These are phyloP conservation scores for Catocala sponsa DNA, from an alignment of 2,888 invertebrate genomes.

Conservation along the genomic window DNA sequence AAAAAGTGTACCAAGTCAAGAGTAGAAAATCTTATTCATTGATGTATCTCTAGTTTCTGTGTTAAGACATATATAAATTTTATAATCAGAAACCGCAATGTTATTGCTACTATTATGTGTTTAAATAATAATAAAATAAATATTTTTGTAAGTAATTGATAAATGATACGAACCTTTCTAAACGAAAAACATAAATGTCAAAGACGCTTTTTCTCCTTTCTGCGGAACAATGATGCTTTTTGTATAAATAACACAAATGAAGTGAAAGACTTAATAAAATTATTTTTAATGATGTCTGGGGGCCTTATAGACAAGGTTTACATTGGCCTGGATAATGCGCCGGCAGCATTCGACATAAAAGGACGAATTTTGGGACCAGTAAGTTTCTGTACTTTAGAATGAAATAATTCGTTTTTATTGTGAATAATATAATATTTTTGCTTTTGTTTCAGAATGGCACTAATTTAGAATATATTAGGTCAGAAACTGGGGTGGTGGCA, in stretches of 20 bases:
- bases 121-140: too few species aligned
- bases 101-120: too few species aligned
- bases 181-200: constrained; percentile 45
- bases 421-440: constrained; percentile 11
- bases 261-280: constrained; percentile 46
- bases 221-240: constrained; percentile 69
- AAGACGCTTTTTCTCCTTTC: constrained; percentile 27
- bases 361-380: constrained; percentile 91
- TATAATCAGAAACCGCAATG: too few species aligned
- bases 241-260: constrained; percentile 54
- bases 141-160: too few species aligned
- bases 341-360: constrained; percentile 92
- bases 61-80: too few species aligned
- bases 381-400: constrained; percentile 52
- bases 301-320: constrained; percentile 91
- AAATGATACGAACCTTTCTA: constrained; percentile 2
- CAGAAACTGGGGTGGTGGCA: constrained; percentile 93
- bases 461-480: constrained; percentile 92
- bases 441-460: constrained; percentile 87
- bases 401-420: constrained; percentile 18
- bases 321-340: constrained; percentile 93
- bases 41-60: too few species aligned
- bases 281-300: constrained; percentile 75
- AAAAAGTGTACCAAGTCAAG: too few species aligned
- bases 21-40: too few species aligned